These are phyloP conservation scores for Pasiphila rectangulata DNA, from an alignment of 2,888 invertebrate species.

Conservation along the genomic window DNA sequence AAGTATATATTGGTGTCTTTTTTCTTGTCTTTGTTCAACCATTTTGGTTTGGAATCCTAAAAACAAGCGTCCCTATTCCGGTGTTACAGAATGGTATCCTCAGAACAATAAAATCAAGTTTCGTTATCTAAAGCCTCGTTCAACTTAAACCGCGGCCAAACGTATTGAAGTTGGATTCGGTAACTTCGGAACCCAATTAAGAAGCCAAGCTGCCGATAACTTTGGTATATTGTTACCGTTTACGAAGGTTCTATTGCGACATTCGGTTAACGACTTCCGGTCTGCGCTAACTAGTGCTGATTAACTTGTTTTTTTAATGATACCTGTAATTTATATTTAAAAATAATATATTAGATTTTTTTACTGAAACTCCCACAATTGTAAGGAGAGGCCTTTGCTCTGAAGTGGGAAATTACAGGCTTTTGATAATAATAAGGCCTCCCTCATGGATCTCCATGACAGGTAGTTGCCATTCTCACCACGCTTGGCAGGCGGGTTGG, in stretches of 20 bases:
- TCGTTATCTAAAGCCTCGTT: constrained; percentile 9
- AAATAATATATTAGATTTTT: too few relatives aligned
- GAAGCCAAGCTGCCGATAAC: constrained; percentile 25
- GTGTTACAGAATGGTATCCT: not conserved
- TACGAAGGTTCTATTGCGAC: constrained; percentile 25
- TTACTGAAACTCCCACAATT: too few relatives aligned
- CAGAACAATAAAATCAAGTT: constrained; percentile 4
- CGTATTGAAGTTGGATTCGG: constrained; percentile 31
- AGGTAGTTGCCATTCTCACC: too few relatives aligned
- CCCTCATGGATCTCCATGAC: too few relatives aligned
- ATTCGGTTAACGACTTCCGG: constrained; percentile 19
- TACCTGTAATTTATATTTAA: not conserved
- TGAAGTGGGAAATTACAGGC: too few relatives aligned
- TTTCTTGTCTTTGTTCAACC: too few relatives aligned
- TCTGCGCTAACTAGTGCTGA: constrained; percentile 5
- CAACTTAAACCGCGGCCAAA: constrained; percentile 19
- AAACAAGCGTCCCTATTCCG: too few relatives aligned
- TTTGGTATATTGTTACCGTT: constrained; percentile 28
- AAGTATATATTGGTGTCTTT: too few relatives aligned
- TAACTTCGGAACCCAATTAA: constrained; percentile 35
- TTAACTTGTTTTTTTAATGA: not conserved
- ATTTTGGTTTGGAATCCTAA: too few relatives aligned
- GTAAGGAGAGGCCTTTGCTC: too few relatives aligned
- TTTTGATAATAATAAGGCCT: too few relatives aligned
- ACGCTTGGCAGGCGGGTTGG: too few relatives aligned